phyloP scores from a whole-genome alignment of 2,113 vertebrate species.

The Zosterops pallidus region DNA sequence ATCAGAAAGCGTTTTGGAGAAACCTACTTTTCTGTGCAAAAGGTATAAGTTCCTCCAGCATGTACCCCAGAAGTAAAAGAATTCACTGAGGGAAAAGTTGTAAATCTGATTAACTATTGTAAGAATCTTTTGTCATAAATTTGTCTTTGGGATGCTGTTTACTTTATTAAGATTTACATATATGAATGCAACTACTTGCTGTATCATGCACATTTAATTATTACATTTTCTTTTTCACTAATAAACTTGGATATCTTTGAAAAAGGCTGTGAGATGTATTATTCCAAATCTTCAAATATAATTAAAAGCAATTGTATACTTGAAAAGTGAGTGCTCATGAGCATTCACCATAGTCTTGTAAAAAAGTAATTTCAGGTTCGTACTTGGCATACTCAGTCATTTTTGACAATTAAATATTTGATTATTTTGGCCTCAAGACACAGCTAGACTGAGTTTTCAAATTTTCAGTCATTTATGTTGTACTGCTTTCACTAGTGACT shows the following conservation, averaged over 20 bases:
- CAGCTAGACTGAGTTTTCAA: background rate
- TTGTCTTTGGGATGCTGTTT: constrained; percentile 71
- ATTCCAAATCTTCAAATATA: background rate
- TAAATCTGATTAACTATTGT: constrained; percentile 5
- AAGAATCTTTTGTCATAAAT: constrained; percentile 29
- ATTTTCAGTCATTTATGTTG: background rate
- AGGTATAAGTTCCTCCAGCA: background rate
- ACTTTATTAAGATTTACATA: constrained; percentile 82
- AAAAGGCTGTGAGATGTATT: constrained; percentile 31
- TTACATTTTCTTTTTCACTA: constrained; percentile 80
- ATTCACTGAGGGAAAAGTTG: background rate
- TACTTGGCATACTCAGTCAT: background rate
- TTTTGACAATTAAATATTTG: background rate
- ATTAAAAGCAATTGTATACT: background rate
- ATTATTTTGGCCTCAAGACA: background rate
- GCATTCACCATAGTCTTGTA: background rate
- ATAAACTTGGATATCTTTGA: constrained; percentile 75
- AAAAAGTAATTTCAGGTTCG: background rate
- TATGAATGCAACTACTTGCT: constrained; percentile 78
- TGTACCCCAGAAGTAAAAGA: constrained; percentile 16
- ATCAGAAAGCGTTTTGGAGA: background rate
- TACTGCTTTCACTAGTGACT: background rate
- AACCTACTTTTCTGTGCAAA: constrained; percentile 23
- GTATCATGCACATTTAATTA: constrained; percentile 81
- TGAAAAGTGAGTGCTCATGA: background rate